Percentiles rank a stretch among this genome's conserved stretches.
Evolutionary conservation across 2,888 invertebrate species (phyloP).

Genomic region (Diadromus collaris): DNA sequence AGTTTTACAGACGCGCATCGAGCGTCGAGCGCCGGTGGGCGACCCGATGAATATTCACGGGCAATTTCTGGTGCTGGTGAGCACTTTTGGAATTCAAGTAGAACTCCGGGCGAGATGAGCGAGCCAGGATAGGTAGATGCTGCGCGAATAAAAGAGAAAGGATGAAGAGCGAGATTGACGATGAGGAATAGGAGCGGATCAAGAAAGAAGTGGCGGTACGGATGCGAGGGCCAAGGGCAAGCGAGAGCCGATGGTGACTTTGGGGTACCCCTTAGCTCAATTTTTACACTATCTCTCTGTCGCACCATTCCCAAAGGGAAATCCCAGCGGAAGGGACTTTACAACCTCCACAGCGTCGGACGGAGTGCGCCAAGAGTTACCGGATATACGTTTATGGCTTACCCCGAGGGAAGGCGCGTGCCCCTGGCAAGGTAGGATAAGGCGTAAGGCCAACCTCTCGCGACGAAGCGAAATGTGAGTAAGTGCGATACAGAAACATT

Average conservation of each 20-base stretch:
- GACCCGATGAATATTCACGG: conserved; percentile 62
- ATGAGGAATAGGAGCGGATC: not conserved
- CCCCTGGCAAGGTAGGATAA: conserved; percentile 4
- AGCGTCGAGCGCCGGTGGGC: conserved; percentile 51
- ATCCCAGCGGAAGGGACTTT: conserved; percentile 45
- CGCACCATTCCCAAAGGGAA: conserved; percentile 36
- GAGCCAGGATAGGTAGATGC: not conserved
- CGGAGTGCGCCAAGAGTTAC: conserved; percentile 24
- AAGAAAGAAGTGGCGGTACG: not conserved
- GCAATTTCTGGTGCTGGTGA: conserved; percentile 54
- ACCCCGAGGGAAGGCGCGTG: conserved; percentile 6
- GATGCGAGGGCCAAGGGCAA: conserved; percentile 2
- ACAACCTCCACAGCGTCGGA: conserved; percentile 31
- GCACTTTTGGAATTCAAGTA: conserved; percentile 14
- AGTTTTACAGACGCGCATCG: conserved; percentile 59
- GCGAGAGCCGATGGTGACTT: conserved; percentile 32
- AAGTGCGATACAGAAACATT: not conserved
- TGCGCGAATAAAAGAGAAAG: not conserved
- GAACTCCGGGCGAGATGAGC: conserved; percentile 16
- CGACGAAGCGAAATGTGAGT: not conserved
- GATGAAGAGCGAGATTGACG: conserved; percentile 11
- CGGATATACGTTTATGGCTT: conserved; percentile 35
- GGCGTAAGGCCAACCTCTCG: not conserved
- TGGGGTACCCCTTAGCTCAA: conserved; percentile 47
- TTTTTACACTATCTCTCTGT: conserved; percentile 23